Evolutionary conservation across 2,113 vertebrate genomes (phyloP), one percentile per base, ranked within the genome.

Genomic region (Hemichromis elongatus): DNA sequence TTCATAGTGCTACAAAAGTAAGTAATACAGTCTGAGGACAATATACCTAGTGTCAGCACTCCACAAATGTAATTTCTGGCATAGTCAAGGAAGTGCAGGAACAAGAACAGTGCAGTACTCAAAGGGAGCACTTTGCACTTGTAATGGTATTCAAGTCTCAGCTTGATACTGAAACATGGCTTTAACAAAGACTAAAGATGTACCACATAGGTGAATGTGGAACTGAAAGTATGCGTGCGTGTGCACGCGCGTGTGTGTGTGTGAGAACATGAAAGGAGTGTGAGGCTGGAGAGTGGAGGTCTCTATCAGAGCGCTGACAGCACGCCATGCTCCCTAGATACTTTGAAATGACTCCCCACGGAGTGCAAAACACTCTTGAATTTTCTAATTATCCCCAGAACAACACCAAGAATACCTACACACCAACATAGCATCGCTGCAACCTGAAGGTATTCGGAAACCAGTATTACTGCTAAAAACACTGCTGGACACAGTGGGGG

Each of bases 71-170:
- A 89, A 95, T 87, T 92, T 79, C 87, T 86, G 81, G 80, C 84
- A 33, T 73, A 87, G 80, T 82, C 63, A 73, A 87, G 40, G 68
- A 90, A 92, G 88, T 24, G 79, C 37, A 63, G 47, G 82, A 42
- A 78, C 24, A 82, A 33, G 84, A 88, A 54, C 53, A 26, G 83
- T 90, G 86, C 61, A 45, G 77, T 80, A 66, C 83, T 92, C 85
- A 86, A 77, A 94, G 94, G 73, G 47, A 95, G 90, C 86, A 68
- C 80, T 89, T 92, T 92, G 92, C 92, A 88, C 83, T 84, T 92
- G 68, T 92, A 94, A 94, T 94, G 70, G 78, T 86, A 81, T 93
- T 92, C 87, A 90, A 92, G 83, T 91, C 91, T 88, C 89, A 91
- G 84, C 87, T 88, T 92, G 82, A 95, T 87, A 89, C 83, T 89